Evolutionary conservation across 92 coral and sea anemone genomes (phyloP).

Genomic region (Plumapathes pennacea): DNA sequence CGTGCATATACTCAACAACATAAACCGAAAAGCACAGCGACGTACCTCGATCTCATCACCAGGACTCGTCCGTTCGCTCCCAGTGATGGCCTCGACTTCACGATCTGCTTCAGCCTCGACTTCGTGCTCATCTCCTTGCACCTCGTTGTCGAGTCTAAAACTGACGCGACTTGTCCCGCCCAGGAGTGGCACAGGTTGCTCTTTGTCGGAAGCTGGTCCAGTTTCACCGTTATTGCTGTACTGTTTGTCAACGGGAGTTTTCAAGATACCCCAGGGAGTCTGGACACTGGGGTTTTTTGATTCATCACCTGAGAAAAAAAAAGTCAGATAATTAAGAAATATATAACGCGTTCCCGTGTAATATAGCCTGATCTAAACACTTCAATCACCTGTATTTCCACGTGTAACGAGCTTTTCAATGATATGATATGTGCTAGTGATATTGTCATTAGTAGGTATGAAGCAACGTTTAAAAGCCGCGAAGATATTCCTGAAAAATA

Average conservation of each 20-base stretch:
- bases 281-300: not conserved
- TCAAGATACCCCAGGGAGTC: constrained; percentile 59
- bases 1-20: too few relatives aligned
- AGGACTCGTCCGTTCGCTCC: constrained; percentile 24
- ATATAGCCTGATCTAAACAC: too few relatives aligned
- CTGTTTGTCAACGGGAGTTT: constrained; percentile 54
- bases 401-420: too few relatives aligned
- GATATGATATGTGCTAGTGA: too few relatives aligned
- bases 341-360: too few relatives aligned
- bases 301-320: not conserved
- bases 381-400: too few relatives aligned
- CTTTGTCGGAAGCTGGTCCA: constrained; percentile 13
- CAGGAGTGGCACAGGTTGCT: constrained; percentile 3
- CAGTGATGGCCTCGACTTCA: constrained; percentile 69
- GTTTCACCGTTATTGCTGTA: constrained; percentile 10
- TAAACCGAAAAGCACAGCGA: too few relatives aligned
- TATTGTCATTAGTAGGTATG: too few relatives aligned
- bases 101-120: constrained; percentile 64
- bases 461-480: too few relatives aligned
- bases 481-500: too few relatives aligned
- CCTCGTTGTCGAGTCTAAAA: constrained; percentile 58
- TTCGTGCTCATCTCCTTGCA: constrained; percentile 16
- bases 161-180: constrained; percentile 60
- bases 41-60: constrained; percentile 43
- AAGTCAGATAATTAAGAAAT: not conserved